phyloP scores from a whole-genome alignment of 2,888 invertebrate genomes.

The Tachina grossa region DNA sequence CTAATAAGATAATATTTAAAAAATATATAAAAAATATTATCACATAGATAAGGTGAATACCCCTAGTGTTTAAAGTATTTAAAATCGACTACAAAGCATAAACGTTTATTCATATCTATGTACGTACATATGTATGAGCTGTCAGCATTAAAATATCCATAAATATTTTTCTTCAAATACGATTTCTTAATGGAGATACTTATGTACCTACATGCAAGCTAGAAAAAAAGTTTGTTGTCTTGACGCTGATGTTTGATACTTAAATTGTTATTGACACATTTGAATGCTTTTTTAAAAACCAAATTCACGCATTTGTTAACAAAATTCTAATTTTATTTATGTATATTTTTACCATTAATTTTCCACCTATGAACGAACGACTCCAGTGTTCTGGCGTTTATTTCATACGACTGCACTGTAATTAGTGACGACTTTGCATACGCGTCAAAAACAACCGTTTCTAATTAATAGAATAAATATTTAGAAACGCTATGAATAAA shows the following conservation, averaged over 20 bases:
- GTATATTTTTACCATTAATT: conserved; percentile 40
- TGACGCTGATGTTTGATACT: conserved; percentile 56
- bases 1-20: no score
- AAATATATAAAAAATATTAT: background rate
- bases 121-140: background rate
- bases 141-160: conserved; percentile 7
- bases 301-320: conserved; percentile 26
- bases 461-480: conserved; percentile 52
- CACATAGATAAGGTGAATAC: background rate
- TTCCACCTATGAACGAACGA: conserved; percentile 9
- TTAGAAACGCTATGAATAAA: conserved; percentile 14
- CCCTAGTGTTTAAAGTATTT: conserved; percentile 9
- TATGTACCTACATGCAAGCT: background rate
- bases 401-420: conserved; percentile 9
- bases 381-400: background rate
- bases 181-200: conserved; percentile 12
- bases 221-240: conserved; percentile 27
- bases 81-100: conserved; percentile 16
- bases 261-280: conserved; percentile 69
- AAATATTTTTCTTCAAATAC: conserved; percentile 9
- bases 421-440: conserved; percentile 10
- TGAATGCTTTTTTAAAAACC: conserved; percentile 43
- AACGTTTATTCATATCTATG: conserved; percentile 45
- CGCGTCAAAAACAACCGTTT: conserved; percentile 37
- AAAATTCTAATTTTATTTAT: conserved; percentile 39